These are phyloP conservation scores for Smittia aterrima DNA, from an alignment of 2,888 invertebrate species.

Conservation along the genomic window DNA sequence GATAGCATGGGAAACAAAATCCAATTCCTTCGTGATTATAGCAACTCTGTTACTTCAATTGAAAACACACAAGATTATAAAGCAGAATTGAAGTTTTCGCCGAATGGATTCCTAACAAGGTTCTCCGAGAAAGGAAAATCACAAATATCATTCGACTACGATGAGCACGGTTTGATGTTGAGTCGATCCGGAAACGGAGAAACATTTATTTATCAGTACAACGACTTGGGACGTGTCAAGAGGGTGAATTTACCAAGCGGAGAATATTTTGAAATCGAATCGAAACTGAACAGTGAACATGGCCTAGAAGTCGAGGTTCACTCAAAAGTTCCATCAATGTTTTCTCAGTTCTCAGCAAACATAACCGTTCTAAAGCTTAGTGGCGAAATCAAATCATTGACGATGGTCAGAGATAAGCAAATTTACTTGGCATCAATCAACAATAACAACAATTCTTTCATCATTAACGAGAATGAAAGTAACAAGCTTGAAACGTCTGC, in stretches of 20 bases:
- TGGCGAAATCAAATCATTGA: conserved; percentile 65
- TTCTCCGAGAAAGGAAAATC: conserved; percentile 84
- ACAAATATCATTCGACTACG: conserved; percentile 87
- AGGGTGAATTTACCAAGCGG: conserved; percentile 89
- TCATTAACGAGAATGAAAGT: conserved; percentile 72
- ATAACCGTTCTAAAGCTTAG: conserved; percentile 60
- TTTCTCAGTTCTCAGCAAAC: conserved; percentile 59
- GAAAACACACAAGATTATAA: conserved; percentile 94
- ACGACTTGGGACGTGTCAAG: conserved; percentile 81
- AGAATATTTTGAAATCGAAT: conserved; percentile 78
- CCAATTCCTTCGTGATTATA: conserved; percentile 86
- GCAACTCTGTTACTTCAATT: conserved; percentile 87
- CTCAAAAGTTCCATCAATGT: conserved; percentile 58
- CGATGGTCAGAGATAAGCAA: conserved; percentile 68
- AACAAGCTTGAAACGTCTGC: conserved; percentile 74
- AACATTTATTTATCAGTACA: conserved; percentile 88
- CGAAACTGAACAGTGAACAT: conserved; percentile 73
- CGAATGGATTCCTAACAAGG: conserved; percentile 85
- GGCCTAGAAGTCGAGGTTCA: conserved; percentile 73
- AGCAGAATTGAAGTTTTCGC: conserved; percentile 87
- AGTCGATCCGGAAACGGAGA: conserved; percentile 82
- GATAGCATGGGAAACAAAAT: conserved; percentile 93
- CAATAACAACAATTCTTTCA: conserved; percentile 74
- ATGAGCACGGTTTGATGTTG: conserved; percentile 82
- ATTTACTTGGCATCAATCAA: conserved; percentile 72